Evolutionary conservation across 2,113 vertebrate species (phyloP).

Genomic region (Aptenodytes patagonicus): DNA sequence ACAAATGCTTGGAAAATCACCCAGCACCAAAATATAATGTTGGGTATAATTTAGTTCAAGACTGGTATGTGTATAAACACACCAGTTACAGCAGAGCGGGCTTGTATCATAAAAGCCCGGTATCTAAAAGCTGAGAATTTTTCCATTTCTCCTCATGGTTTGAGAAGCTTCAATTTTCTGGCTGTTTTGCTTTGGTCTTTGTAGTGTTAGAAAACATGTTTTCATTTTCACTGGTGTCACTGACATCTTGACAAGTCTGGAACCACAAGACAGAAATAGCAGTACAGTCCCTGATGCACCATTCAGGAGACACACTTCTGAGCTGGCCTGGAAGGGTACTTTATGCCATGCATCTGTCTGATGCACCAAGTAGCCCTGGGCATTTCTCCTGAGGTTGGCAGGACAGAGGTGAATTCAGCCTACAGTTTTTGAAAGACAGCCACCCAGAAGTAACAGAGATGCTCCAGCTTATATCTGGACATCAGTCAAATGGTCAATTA

Average conservation of each 20-base stretch:
- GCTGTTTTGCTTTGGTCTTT: neutral
- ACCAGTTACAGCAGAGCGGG: neutral
- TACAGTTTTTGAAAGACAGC: neutral
- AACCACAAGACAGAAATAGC: neutral
- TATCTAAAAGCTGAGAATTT: neutral
- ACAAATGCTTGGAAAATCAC: neutral
- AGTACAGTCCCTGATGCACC: neutral
- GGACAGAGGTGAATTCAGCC: neutral
- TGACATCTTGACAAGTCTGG: neutral
- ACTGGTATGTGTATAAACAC: neutral
- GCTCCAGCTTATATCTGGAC: neutral
- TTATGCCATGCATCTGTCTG: neutral
- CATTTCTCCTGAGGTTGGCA: neutral
- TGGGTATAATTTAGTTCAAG: neutral
- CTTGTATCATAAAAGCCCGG: neutral
- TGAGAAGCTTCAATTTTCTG: neutral
- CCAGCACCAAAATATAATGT: neutral
- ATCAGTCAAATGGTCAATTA: neutral
- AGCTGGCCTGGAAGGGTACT: neutral
- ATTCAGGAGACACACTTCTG: neutral
- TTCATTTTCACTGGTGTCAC: neutral
- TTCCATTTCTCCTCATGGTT: neutral
- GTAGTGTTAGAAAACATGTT: neutral
- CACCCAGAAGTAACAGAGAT: neutral
- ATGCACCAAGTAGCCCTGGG: neutral